These are phyloP conservation scores for Latheticus oryzae DNA, from an alignment of 2,888 invertebrate species.

Conservation along the genomic window DNA sequence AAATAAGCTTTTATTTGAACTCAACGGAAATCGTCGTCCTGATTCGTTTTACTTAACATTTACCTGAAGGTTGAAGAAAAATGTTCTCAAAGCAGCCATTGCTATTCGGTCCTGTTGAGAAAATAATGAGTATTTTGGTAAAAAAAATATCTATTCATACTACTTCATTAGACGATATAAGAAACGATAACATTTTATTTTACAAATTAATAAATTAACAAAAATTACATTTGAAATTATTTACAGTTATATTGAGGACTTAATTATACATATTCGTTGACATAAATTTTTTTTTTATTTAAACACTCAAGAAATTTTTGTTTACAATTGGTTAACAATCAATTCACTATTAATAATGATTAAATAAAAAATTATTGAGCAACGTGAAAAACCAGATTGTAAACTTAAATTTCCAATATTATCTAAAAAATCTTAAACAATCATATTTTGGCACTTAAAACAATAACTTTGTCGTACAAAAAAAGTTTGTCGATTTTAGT, in stretches of 20 bases:
- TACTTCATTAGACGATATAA: slow-evolving; percentile 47
- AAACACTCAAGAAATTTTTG: slow-evolving; percentile 23
- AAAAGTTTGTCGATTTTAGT: slow-evolving; percentile 19
- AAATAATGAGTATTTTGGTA: too few relatives aligned
- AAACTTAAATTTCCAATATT: slow-evolving; percentile 28
- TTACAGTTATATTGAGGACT: slow-evolving; percentile 30
- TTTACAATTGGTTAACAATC: slow-evolving; percentile 18
- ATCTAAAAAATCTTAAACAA: slow-evolving; percentile 26
- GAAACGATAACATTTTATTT: slow-evolving; percentile 48
- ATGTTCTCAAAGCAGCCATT: too few relatives aligned
- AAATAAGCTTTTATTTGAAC: slow-evolving; percentile 59
- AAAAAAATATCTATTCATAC: slow-evolving; percentile 45
- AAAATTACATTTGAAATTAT: slow-evolving; percentile 29
- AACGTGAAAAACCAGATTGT: not conserved
- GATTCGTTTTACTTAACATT: slow-evolving; percentile 57
- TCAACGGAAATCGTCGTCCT: slow-evolving; percentile 59
- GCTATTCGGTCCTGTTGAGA: too few relatives aligned
- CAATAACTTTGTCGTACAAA: slow-evolving; percentile 41
- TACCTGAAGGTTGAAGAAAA: slow-evolving; percentile 52
- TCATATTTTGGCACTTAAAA: slow-evolving; percentile 49
- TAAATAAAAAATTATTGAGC: not conserved
- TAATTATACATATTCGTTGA: slow-evolving; percentile 36
- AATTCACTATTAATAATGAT: not conserved
- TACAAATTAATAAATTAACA: slow-evolving; percentile 14
- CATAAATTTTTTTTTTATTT: slow-evolving; percentile 24